These are phyloP conservation scores for Clarias laeviceps DNA, from an alignment of 2,797 vertebrate genomes.

Conservation along the genomic window DNA sequence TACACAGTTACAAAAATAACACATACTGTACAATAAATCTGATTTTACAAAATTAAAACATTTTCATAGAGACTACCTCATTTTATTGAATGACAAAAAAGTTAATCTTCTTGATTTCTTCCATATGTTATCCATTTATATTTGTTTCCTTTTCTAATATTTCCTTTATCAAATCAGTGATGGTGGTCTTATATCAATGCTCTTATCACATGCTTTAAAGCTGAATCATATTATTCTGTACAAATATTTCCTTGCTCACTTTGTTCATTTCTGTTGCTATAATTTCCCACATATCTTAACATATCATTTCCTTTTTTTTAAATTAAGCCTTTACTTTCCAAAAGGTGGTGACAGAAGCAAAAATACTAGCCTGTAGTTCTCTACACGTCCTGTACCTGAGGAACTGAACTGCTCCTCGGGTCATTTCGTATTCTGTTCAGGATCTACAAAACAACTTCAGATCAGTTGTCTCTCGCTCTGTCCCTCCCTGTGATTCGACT, in stretches of 20 bases:
- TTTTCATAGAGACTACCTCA: not conserved
- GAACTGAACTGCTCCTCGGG: not conserved
- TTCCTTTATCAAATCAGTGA: not conserved
- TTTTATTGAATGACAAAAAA: not conserved
- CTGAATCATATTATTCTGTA: not conserved
- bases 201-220: not conserved
- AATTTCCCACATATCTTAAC: not conserved
- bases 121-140: not conserved
- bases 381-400: not conserved
- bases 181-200: not conserved
- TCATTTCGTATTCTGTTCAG: conserved; percentile 38
- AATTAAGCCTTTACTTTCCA: not conserved
- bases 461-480: conserved; percentile 24
- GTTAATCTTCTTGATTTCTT: not conserved
- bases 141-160: not conserved
- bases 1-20: too few species aligned
- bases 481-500: not conserved
- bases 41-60: not conserved
- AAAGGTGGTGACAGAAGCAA: not conserved
- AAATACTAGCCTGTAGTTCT: not conserved
- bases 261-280: not conserved
- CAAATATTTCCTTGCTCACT: too few species aligned
- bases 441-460: conserved; percentile 11
- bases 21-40: not conserved
- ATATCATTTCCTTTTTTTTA: not conserved